phyloP scores from a whole-genome alignment of 2,113 vertebrate species.

The Rutilus rutilus region DNA sequence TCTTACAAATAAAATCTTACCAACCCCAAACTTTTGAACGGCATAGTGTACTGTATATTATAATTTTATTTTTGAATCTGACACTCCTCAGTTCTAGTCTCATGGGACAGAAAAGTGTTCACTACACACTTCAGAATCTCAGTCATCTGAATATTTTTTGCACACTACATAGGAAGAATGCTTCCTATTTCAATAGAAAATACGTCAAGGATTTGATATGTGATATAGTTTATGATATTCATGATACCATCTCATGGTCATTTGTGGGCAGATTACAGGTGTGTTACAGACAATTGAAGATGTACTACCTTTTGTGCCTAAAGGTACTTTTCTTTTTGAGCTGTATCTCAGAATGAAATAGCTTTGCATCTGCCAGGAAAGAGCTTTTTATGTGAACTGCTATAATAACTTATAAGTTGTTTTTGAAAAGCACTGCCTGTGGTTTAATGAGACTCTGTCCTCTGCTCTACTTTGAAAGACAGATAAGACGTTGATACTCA shows the following conservation, averaged over 20 bases:
- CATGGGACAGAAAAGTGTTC: neutral
- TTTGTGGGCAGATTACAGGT: neutral
- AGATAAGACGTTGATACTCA: constrained; percentile 32
- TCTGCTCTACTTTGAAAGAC: constrained; percentile 50
- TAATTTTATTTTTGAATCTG: neutral
- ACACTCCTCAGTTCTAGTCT: neutral
- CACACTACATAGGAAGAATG: neutral
- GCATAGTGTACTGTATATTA: neutral
- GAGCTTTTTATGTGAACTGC: neutral
- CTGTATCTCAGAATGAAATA: neutral
- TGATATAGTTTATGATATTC: neutral
- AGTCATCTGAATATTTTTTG: neutral
- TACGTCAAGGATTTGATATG: neutral
- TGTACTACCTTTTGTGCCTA: neutral
- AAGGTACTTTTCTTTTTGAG: neutral
- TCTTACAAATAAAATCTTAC: neutral
- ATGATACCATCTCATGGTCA: neutral
- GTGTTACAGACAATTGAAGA: neutral
- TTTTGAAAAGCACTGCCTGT: neutral
- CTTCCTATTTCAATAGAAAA: neutral
- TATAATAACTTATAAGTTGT: constrained; percentile 22
- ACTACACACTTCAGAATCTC: neutral
- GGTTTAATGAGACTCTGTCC: constrained; percentile 40
- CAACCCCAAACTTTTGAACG: neutral
- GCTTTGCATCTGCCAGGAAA: constrained; percentile 11